Base-by-base conservation (phyloP, 64 coral and sea anemone species). In the Acropora tenuis region DNA sequence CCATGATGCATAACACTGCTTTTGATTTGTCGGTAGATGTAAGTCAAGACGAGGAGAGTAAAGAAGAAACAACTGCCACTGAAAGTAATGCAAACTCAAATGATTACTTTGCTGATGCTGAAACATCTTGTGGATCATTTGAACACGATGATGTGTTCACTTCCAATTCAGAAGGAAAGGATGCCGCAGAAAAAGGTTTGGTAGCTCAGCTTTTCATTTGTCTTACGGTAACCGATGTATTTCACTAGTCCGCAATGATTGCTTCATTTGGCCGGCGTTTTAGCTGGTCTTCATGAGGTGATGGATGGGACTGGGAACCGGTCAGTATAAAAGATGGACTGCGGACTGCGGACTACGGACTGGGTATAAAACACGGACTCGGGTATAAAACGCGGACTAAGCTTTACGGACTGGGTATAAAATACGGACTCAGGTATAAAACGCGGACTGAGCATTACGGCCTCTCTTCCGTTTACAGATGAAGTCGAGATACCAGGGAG, bases 41-140 rank as follows among this genome's bases (percentile, higher is more conserved):
- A 48, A 0, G 43, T 85, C 18, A 47, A 40, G 65, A 41, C 18
- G 46, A 72, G 12, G 0, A 17, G 65, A 68, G 1, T 15, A 47
- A 20, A 4, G 6, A 2, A 10, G 16, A 6, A 9, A 19, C 8
- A 20, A 16, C 20, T 20, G 15, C 63, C 1, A 30, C 0, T 77
- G 75, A 85, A 9, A 47, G 5, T 71, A 65, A 85, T n/a, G 82
- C 69, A 18, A 72, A 83, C 59, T 16, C 45, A 71, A 85, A 65
- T 85, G 82, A 85, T 71, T 85, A 85, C 18, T 85, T 85, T 72
- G 82, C 82, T 67, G 82, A 85, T 50, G 82, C 45, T 72, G 82
- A 85, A 85, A 85, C 82, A 6, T 85, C 82, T 71, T 71, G 61
- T 49, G 82, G 82, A 49, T 85, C 63, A 1, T 48, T 72, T 69